Evolutionary conservation across 2,888 invertebrate genomes (phyloP).

Genomic region (Pachliopta kotzebuea): DNA sequence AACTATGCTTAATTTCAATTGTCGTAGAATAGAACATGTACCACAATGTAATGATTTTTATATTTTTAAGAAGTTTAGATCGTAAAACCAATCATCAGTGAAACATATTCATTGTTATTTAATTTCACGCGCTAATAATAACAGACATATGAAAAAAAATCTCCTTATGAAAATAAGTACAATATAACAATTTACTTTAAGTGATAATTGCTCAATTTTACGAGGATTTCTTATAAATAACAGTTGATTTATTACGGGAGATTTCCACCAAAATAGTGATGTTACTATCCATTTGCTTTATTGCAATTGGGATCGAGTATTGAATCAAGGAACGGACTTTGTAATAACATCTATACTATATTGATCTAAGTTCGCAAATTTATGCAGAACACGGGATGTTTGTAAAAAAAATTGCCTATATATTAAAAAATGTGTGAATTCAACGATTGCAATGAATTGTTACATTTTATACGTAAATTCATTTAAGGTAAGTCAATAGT

Average conservation of each 20-base stretch:
- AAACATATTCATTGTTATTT: slow-evolving; percentile 8
- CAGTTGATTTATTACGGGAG: slow-evolving; percentile 29
- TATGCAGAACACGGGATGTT: not conserved
- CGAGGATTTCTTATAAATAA: slow-evolving; percentile 39
- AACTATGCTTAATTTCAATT: slow-evolving; percentile 35
- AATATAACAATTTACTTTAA: slow-evolving; percentile 66
- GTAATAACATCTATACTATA: not conserved
- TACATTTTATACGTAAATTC: slow-evolving; percentile 24
- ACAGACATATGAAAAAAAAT: slow-evolving; percentile 39
- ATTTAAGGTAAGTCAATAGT: slow-evolving; percentile 32
- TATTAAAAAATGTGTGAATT: slow-evolving; percentile 2
- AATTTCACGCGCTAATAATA: not conserved
- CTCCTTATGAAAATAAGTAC: slow-evolving; percentile 70
- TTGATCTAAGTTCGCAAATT: not conserved
- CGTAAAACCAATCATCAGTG: slow-evolving; percentile 22
- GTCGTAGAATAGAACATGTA: slow-evolving; percentile 80
- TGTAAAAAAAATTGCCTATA: not conserved
- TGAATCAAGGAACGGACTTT: not conserved
- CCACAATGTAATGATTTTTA: slow-evolving; percentile 72
- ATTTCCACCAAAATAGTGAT: slow-evolving; percentile 31
- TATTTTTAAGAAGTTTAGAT: slow-evolving; percentile 55
- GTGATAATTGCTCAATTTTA: slow-evolving; percentile 75
- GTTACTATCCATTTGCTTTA: slow-evolving; percentile 19
- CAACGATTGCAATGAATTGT: slow-evolving; percentile 6
- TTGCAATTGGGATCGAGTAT: slow-evolving; percentile 16